These are phyloP conservation scores for Aspidiotus destructor DNA, from an alignment of 2,888 invertebrate genomes.

Conservation along the genomic window DNA sequence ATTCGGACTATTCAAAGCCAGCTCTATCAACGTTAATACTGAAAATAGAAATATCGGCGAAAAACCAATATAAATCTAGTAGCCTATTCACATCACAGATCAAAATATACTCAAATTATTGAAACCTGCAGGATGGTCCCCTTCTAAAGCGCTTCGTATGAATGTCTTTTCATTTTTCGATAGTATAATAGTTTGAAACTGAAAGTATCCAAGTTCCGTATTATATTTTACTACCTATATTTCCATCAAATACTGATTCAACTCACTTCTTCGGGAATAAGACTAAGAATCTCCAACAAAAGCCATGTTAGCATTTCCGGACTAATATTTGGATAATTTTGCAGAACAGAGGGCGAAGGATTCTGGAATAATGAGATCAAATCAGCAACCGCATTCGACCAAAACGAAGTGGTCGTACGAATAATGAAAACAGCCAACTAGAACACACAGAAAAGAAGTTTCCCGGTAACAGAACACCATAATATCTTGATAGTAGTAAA, in stretches of 20 bases:
- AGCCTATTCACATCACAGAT: background rate
- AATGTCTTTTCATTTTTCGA: conserved; percentile 43
- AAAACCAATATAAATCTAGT: conserved; percentile 39
- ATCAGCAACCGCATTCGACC: conserved; percentile 62
- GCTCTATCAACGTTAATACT: conserved; percentile 42
- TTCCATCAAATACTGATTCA: background rate
- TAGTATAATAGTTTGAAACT: conserved; percentile 46
- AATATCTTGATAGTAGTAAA: background rate
- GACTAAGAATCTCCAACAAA: conserved; percentile 71
- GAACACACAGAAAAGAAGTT: conserved; percentile 38
- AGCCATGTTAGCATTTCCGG: conserved; percentile 54
- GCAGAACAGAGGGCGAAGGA: conserved; percentile 42
- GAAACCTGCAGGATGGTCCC: conserved; percentile 41
- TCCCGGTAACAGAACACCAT: background rate
- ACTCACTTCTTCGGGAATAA: conserved; percentile 77
- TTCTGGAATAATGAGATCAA: conserved; percentile 55
- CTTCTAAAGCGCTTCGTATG: conserved; percentile 43
- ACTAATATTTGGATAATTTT: conserved; percentile 41
- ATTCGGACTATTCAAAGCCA: conserved; percentile 35
- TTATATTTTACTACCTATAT: background rate
- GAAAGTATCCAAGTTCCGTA: conserved; percentile 31
- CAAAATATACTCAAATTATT: background rate
- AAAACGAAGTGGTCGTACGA: conserved; percentile 51
- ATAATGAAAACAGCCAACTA: conserved; percentile 77
- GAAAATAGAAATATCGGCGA: conserved; percentile 33